These are phyloP conservation scores for Sarcophilus harrisii DNA, from an alignment of 2,797 vertebrate species.

Conservation along the genomic window DNA sequence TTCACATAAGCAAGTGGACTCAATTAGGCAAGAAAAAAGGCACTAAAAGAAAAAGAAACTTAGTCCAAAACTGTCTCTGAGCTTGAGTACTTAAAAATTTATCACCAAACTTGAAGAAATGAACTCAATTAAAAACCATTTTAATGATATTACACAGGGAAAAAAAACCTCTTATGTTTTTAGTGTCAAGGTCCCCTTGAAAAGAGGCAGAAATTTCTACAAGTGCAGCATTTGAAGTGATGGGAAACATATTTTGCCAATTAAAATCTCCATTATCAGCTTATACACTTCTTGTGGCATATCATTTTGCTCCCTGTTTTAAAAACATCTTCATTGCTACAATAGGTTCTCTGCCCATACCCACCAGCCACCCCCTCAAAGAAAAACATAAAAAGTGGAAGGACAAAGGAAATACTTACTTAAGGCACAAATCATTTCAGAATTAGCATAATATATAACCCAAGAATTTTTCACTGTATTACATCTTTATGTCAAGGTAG, in stretches of 20 bases:
- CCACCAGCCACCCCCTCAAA: neutral
- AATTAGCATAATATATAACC: neutral
- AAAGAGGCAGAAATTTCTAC: neutral
- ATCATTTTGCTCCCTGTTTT: neutral
- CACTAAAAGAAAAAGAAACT: accelerated
- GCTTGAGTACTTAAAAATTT: conserved; percentile 60
- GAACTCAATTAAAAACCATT: conserved; percentile 68
- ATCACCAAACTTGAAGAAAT: conserved; percentile 14
- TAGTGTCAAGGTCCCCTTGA: neutral
- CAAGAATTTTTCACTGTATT: neutral
- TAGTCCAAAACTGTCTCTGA: neutral
- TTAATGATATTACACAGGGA: neutral
- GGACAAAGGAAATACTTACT: neutral
- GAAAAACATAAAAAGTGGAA: neutral
- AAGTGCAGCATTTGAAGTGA: neutral
- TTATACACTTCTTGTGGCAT: neutral
- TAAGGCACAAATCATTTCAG: neutral
- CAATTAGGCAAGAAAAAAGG: neutral
- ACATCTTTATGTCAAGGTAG: neutral
- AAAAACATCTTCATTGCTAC: neutral
- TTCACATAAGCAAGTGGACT: neutral
- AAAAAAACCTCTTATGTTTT: conserved; percentile 16
- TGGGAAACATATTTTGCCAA: neutral
- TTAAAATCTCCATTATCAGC: neutral
- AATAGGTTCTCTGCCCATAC: neutral